These are phyloP conservation scores for Micrastur ruficollis DNA, from an alignment of 2,797 vertebrate genomes.

Conservation along the genomic window DNA sequence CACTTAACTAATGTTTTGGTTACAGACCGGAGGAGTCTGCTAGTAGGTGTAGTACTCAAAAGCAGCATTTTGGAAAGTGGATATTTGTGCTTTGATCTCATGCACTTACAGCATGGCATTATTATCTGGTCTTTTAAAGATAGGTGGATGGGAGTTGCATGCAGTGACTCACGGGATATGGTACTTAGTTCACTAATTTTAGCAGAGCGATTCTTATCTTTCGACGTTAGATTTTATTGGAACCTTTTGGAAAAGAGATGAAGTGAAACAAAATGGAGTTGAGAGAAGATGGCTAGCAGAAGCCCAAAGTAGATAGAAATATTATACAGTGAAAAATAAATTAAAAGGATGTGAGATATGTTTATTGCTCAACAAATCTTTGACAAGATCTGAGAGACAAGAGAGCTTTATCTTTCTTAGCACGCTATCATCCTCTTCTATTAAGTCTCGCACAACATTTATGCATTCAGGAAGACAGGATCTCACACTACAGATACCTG, in stretches of 20 bases:
- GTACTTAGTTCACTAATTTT: conserved; percentile 50
- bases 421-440: background rate
- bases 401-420: conserved; percentile 17
- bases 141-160: background rate
- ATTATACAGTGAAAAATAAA: conserved; percentile 3
- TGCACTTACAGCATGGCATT: background rate
- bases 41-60: background rate
- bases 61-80: background rate
- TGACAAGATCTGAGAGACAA: background rate
- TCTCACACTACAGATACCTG: background rate
- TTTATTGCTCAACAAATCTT: conserved; percentile 30
- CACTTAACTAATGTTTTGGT: background rate
- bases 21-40: background rate
- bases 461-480: background rate
- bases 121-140: conserved; percentile 14
- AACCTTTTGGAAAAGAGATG: background rate
- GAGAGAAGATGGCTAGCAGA: conserved; percentile 13
- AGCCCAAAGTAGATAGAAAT: background rate
- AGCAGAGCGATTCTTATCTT: conserved; percentile 21
- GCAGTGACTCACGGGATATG: conserved; percentile 9
- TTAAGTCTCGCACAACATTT: background rate
- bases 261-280: conserved; percentile 43
- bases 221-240: background rate
- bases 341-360: background rate
- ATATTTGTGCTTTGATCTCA: background rate